Evolutionary conservation across 92 coral and sea anemone genomes (phyloP).

Genomic region (Epizoanthus rinbou): DNA sequence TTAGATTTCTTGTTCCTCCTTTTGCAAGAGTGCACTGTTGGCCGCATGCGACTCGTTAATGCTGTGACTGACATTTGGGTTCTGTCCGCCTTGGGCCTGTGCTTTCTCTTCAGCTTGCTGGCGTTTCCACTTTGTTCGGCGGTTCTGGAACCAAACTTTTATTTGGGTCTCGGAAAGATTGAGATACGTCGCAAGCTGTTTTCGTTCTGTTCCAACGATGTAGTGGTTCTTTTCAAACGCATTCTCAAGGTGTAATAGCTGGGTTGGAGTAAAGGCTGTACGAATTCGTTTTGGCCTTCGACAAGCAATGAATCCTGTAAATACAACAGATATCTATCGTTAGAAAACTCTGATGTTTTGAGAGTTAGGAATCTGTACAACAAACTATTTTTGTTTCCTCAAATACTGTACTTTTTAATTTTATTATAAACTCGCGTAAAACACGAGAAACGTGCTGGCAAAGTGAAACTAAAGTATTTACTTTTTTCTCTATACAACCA

Average conservation of each 20-base stretch:
- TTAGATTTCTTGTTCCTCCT: slow-evolving; percentile 56
- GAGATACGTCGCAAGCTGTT: slow-evolving; percentile 86
- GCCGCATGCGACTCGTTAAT: slow-evolving; percentile 65
- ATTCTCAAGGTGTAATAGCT: slow-evolving; percentile 86
- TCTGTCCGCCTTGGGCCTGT: slow-evolving; percentile 54
- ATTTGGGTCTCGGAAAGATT: slow-evolving; percentile 94
- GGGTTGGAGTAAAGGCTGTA: slow-evolving; percentile 96
- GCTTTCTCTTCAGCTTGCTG: slow-evolving; percentile 94
- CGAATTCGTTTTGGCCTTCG: slow-evolving; percentile 87
- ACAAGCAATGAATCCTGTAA: slow-evolving; percentile 83
- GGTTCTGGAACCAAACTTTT: slow-evolving; percentile 96
- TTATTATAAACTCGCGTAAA: too few relatives aligned
- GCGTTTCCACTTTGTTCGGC: slow-evolving; percentile 89
- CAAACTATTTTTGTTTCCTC: too few relatives aligned
- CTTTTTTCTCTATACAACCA: background rate
- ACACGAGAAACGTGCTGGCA: too few relatives aligned
- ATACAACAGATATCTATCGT: slow-evolving; percentile 17
- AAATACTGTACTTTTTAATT: too few relatives aligned
- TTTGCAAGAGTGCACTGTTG: slow-evolving; percentile 44
- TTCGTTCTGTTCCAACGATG: slow-evolving; percentile 92
- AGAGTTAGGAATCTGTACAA: too few relatives aligned
- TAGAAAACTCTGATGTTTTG: background rate
- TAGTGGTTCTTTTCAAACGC: slow-evolving; percentile 97
- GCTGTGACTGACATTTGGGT: slow-evolving; percentile 35
- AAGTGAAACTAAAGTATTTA: background rate